Percentiles rank a stretch among this genome's conserved stretches.
Conservation (phyloP, 2,797 vertebrate genomes). For the Emydoidea blandingii region DNA sequence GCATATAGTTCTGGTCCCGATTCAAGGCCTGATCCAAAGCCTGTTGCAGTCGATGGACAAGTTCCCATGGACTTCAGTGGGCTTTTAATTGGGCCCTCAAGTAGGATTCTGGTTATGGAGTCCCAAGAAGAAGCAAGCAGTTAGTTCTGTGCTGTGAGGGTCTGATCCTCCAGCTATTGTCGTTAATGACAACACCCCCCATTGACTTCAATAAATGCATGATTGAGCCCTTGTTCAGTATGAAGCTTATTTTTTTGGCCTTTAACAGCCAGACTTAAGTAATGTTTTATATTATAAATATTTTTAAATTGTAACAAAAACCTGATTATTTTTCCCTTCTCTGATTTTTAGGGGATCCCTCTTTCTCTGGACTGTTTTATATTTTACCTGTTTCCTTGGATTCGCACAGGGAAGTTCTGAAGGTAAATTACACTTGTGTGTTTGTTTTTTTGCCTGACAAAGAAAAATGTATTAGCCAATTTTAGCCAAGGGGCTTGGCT, state of each 20-base stretch:
- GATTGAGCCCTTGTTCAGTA: neutral
- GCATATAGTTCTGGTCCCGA: neutral
- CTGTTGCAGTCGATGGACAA: neutral
- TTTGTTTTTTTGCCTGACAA: constrained; percentile 1
- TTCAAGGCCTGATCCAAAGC: neutral
- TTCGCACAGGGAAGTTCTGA: constrained; percentile 90
- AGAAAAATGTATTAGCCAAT: neutral
- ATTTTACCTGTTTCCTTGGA: constrained; percentile 88
- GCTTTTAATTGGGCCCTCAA: neutral
- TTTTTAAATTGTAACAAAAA: neutral
- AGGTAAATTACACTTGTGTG: constrained; percentile 84
- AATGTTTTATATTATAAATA: neutral
- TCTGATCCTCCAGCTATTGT: rapidly evolving
- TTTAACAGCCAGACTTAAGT: neutral
- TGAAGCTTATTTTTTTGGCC: neutral
- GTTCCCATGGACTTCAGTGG: neutral
- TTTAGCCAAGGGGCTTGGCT: neutral
- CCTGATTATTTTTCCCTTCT: constrained; percentile 70
- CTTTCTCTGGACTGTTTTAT: constrained; percentile 91
- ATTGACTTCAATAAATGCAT: neutral
- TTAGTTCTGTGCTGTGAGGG: neutral
- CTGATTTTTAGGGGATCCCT: constrained; percentile 87
- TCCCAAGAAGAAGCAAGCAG: rapidly evolving
- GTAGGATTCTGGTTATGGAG: neutral
- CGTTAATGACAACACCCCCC: rapidly evolving